These are phyloP conservation scores for Toxonevra muliebris DNA, from an alignment of 2,888 invertebrate species.

Conservation along the genomic window DNA sequence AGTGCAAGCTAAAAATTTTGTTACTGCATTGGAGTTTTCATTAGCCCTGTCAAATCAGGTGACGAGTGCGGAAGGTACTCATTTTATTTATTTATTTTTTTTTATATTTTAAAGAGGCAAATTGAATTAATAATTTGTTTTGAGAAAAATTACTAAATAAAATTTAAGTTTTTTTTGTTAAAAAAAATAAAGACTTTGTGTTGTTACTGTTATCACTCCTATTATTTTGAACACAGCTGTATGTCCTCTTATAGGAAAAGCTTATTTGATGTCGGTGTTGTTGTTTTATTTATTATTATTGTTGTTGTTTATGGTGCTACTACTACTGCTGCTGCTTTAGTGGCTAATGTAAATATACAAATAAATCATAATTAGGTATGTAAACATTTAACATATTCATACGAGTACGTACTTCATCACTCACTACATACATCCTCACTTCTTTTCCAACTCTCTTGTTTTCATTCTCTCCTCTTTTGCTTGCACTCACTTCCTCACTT, in stretches of 20 bases:
- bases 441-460: constrained; percentile 13
- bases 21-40: too few species aligned
- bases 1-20: too few species aligned
- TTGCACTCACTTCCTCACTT: not conserved
- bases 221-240: too few species aligned
- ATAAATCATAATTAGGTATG: constrained; percentile 37
- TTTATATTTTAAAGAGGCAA: too few species aligned
- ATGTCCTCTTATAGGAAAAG: not conserved
- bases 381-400: constrained; percentile 31
- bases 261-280: constrained; percentile 26
- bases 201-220: too few species aligned
- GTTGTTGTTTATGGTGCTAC: constrained; percentile 17
- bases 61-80: too few species aligned
- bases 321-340: constrained; percentile 16
- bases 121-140: too few species aligned
- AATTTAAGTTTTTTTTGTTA: too few species aligned
- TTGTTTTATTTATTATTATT: constrained; percentile 19
- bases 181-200: too few species aligned
- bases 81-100: too few species aligned
- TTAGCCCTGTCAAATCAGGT: too few species aligned
- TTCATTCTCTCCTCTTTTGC: constrained; percentile 13
- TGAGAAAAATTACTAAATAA: too few species aligned
- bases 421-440: not conserved
- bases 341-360: constrained; percentile 27
- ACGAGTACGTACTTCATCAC: not conserved